phyloP scores from a whole-genome alignment of 2,797 vertebrate species.

The Myotis myotis region DNA sequence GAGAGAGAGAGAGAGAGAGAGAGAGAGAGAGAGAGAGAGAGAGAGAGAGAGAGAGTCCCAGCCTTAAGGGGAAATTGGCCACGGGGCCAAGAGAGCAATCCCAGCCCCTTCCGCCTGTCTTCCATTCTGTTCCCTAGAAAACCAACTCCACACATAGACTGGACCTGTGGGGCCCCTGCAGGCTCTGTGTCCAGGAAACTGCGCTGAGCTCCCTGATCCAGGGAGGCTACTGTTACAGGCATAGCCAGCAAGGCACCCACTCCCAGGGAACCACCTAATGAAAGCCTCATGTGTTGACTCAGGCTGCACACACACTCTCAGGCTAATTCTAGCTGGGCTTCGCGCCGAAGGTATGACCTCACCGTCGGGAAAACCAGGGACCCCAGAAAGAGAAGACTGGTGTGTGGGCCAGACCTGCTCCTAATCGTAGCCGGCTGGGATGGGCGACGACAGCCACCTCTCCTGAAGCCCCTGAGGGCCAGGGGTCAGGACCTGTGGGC shows the following conservation, averaged over 20 bases:
- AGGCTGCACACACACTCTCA: slow-evolving; percentile 30
- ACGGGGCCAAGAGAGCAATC: background rate
- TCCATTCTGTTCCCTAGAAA: background rate
- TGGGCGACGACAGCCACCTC: background rate
- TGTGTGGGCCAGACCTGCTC: slow-evolving; percentile 53
- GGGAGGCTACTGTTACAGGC: slow-evolving; percentile 21
- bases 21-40: too few species aligned
- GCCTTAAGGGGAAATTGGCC: background rate
- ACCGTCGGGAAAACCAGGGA: slow-evolving; percentile 62
- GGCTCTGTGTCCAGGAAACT: background rate
- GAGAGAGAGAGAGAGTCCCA: too few species aligned
- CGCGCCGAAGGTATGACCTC: slow-evolving; percentile 74
- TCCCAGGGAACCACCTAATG: slow-evolving; percentile 69
- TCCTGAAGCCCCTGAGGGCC: background rate
- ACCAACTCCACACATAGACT: background rate
- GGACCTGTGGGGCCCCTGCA: background rate
- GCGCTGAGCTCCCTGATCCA: background rate
- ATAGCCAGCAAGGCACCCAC: background rate
- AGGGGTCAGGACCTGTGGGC: background rate
- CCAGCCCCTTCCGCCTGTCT: background rate
- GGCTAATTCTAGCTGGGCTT: slow-evolving; percentile 24
- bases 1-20: too few species aligned
- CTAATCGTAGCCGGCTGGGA: background rate
- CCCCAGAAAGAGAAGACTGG: background rate
- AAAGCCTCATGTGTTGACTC: slow-evolving; percentile 52